A percentile compares a stretch with the other conserved stretches of the same genome.
These are phyloP conservation scores for Bujurquina vittata DNA, from an alignment of 2,113 vertebrate species.

Conservation along the genomic window DNA sequence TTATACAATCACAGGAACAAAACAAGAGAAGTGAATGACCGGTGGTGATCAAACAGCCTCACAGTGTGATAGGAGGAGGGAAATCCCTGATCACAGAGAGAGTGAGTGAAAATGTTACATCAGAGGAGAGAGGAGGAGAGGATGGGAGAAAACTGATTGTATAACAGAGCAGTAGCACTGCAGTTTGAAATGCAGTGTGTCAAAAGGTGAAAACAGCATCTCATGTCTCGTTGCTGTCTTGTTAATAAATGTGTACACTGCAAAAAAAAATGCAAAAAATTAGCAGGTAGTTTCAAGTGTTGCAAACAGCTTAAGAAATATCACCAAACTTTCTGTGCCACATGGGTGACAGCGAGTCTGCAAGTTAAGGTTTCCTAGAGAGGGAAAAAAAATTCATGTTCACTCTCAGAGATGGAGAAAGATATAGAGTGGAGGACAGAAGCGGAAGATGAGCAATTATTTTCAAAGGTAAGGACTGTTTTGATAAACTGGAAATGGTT, in stretches of 20 bases:
- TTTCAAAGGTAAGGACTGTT: not conserved
- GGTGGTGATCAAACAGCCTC: constrained; percentile 43
- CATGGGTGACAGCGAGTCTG: not conserved
- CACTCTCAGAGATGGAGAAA: not conserved
- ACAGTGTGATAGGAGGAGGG: not conserved
- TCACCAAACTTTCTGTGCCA: not conserved
- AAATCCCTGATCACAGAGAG: constrained; percentile 35
- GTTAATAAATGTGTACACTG: not conserved
- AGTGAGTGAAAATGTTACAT: constrained; percentile 36
- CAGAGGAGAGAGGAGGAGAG: not conserved
- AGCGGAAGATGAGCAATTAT: not conserved
- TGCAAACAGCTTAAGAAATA: not conserved
- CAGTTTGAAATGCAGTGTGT: not conserved
- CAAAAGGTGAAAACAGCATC: constrained; percentile 2
- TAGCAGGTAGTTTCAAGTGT: not conserved
- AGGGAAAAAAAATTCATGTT: not conserved
- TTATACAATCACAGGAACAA: constrained; percentile 50
- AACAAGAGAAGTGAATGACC: constrained; percentile 30
- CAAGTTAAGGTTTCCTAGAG: not conserved
- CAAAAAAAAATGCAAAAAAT: not conserved
- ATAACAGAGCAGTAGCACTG: not conserved
- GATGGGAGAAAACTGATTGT: constrained; percentile 1
- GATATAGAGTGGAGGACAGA: not conserved
- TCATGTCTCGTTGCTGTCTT: not conserved
- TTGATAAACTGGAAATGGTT: not conserved